Evolutionary conservation across 2,888 invertebrate genomes (phyloP).

Genomic region (Andrena fulva): DNA sequence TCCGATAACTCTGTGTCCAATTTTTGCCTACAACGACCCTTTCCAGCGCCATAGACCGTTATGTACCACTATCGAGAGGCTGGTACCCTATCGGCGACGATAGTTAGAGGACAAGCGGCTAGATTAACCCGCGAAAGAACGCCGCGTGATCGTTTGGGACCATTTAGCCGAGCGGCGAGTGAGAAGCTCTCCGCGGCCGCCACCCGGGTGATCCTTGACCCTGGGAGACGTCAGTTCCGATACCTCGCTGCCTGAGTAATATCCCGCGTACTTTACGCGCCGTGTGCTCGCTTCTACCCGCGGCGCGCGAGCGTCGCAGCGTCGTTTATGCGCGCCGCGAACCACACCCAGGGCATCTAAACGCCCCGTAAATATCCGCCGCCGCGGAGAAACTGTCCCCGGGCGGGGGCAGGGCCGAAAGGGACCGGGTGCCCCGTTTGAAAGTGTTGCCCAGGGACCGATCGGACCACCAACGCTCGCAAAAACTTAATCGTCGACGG

Average conservation of each 20-base stretch:
- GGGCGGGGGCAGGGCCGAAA: conserved; percentile 62
- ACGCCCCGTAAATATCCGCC: conserved; percentile 77
- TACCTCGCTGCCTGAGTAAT: conserved; percentile 57
- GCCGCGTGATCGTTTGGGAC: not conserved
- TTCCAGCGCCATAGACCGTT: not conserved
- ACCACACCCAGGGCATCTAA: conserved; percentile 79
- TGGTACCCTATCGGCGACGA: not conserved
- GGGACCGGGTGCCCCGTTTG: conserved; percentile 61
- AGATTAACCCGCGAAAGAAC: conserved; percentile 8
- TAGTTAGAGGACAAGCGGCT: conserved; percentile 13
- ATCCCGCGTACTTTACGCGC: conserved; percentile 69
- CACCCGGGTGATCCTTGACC: conserved; percentile 26
- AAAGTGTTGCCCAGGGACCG: conserved; percentile 65
- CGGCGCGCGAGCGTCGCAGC: conserved; percentile 16
- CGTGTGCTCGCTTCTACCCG: conserved; percentile 48
- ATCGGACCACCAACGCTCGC: conserved; percentile 69
- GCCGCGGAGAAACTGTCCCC: conserved; percentile 68
- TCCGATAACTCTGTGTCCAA: not conserved
- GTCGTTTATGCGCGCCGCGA: conserved; percentile 72
- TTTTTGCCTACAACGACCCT: not conserved
- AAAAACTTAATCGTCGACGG: conserved; percentile 69
- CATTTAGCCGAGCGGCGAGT: not conserved
- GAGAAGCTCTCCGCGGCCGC: not conserved
- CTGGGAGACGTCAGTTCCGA: conserved; percentile 64
- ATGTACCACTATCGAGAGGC: not conserved